These are phyloP conservation scores for Physella acuta DNA, from an alignment of 1,140 invertebrate species.

Conservation along the genomic window DNA sequence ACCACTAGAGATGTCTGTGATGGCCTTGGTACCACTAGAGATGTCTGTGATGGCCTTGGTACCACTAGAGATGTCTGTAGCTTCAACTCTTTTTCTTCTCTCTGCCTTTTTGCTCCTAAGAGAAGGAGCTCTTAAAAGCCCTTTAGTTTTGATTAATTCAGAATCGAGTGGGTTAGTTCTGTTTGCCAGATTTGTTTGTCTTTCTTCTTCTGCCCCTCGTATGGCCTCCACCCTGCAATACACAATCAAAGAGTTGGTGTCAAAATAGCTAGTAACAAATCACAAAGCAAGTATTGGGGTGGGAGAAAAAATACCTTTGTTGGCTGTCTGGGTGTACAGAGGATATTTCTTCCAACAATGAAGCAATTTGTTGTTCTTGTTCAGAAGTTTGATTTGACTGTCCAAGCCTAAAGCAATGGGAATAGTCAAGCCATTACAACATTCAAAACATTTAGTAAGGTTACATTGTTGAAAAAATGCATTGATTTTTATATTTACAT, in stretches of 20 bases:
- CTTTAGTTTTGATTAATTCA: slow-evolving; percentile 54
- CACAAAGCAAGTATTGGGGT: not conserved
- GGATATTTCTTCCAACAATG: slow-evolving; percentile 50
- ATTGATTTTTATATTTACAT: too few species aligned
- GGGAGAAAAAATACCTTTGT: slow-evolving; percentile 39
- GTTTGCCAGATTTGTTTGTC: slow-evolving; percentile 41
- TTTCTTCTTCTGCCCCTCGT: slow-evolving; percentile 44
- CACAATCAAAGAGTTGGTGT: slow-evolving; percentile 8
- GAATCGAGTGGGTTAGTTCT: slow-evolving; percentile 49
- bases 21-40: not conserved
- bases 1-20: not conserved
- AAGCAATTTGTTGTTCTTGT: slow-evolving; percentile 46
- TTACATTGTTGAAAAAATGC: too few species aligned
- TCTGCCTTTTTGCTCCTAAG: slow-evolving; percentile 25
- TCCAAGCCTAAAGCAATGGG: slow-evolving; percentile 28
- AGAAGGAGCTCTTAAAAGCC: slow-evolving; percentile 44
- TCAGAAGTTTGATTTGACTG: slow-evolving; percentile 30
- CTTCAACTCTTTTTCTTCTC: slow-evolving; percentile 2
- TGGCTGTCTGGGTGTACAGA: slow-evolving; percentile 54
- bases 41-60: not conserved
- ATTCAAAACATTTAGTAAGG: too few species aligned
- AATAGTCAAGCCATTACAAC: too few species aligned
- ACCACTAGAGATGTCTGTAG: not conserved
- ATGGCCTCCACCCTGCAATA: slow-evolving; percentile 53
- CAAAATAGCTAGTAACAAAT: not conserved